These are phyloP conservation scores for Pseudocheirus occidentalis DNA, from an alignment of 2,797 vertebrate species.

Conservation along the genomic window DNA sequence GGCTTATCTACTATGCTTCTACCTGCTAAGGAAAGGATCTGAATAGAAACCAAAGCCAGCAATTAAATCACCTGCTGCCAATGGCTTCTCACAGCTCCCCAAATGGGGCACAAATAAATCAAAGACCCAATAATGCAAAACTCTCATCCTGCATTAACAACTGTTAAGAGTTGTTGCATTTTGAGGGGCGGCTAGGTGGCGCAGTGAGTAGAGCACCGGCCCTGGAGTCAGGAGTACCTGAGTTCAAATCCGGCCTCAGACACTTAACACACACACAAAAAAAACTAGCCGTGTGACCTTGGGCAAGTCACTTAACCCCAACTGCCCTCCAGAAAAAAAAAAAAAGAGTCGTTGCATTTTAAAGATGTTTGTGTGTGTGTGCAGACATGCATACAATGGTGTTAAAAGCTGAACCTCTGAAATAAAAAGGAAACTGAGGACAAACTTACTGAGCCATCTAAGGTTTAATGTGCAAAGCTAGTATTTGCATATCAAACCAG, in stretches of 20 bases:
- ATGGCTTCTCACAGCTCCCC: background rate
- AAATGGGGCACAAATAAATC: background rate
- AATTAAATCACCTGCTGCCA: background rate
- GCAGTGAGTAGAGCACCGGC: too few species aligned
- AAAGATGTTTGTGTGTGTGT: background rate
- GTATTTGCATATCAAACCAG: background rate
- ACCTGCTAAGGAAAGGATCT: background rate
- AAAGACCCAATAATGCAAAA: background rate
- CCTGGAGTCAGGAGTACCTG: too few species aligned
- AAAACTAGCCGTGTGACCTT: too few species aligned
- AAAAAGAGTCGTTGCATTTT: background rate
- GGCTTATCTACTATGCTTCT: background rate
- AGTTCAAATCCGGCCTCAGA: too few species aligned
- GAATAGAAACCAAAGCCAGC: background rate
- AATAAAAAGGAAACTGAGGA: background rate
- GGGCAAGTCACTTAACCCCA: too few species aligned
- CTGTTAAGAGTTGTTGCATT: background rate
- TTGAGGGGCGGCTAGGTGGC: too few species aligned
- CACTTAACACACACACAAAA: too few species aligned
- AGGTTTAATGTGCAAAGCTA: background rate
- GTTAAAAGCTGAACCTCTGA: background rate
- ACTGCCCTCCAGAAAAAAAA: too few species aligned
- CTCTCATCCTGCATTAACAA: background rate
- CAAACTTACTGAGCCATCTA: background rate
- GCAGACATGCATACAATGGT: background rate